Evolutionary conservation across 2,797 vertebrate genomes (phyloP).

Genomic region (Otolemur crassicaudatus): DNA sequence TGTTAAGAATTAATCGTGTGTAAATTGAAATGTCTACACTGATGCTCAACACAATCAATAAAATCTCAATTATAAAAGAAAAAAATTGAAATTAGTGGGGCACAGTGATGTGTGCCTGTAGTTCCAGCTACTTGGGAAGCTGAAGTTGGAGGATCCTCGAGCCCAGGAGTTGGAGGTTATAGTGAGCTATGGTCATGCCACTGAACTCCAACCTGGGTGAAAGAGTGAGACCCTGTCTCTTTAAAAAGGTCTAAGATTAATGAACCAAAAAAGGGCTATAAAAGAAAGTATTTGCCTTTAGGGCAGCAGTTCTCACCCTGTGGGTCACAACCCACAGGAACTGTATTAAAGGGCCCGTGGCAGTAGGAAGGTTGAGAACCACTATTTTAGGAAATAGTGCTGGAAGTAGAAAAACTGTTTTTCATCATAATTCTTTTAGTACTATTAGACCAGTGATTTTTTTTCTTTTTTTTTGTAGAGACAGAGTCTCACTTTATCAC

Average conservation of each 20-base stretch:
- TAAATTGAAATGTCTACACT: too few relatives aligned
- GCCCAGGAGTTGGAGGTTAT: neutral
- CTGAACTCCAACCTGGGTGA: neutral
- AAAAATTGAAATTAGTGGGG: neutral
- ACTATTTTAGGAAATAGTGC: too few relatives aligned
- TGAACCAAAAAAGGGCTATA: constrained; percentile 43
- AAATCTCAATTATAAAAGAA: too few relatives aligned
- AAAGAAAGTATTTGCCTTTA: constrained; percentile 13
- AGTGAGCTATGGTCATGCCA: neutral
- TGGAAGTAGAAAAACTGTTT: neutral
- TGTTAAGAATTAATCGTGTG: too few relatives aligned
- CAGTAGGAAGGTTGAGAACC: too few relatives aligned
- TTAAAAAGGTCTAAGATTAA: neutral
- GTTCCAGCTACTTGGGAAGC: neutral
- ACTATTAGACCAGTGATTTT: neutral
- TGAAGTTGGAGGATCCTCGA: neutral
- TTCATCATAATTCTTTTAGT: constrained; percentile 41
- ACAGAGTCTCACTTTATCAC: too few relatives aligned
- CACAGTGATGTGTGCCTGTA: neutral
- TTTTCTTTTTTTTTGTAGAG: too few relatives aligned
- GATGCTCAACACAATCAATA: too few relatives aligned
- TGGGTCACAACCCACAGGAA: too few relatives aligned
- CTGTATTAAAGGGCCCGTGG: too few relatives aligned
- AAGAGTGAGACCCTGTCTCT: neutral
- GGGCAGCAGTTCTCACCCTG: neutral